Evolutionary conservation across 2,797 vertebrate genomes (phyloP).

Genomic region (Dallia pectoralis): DNA sequence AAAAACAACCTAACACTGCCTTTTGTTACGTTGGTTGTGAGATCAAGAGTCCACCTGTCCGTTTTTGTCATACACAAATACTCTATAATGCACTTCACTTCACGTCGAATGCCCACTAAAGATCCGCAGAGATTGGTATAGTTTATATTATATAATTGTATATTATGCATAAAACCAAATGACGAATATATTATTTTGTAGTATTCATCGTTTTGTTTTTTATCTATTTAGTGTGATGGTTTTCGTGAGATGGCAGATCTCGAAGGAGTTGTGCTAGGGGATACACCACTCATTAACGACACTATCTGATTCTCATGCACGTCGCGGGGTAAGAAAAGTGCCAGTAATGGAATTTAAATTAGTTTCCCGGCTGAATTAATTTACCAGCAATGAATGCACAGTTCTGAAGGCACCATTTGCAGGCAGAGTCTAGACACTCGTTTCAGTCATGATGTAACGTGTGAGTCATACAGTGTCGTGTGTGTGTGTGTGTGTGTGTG

Average conservation of each 20-base stretch:
- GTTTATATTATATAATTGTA: too few relatives aligned
- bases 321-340: conserved; percentile 14
- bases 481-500: too few relatives aligned
- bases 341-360: conserved; percentile 24
- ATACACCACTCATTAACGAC: conserved; percentile 8
- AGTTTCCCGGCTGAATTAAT: conserved; percentile 21
- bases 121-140: not conserved
- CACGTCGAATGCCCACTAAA: not conserved
- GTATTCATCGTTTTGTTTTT: not conserved
- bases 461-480: not conserved
- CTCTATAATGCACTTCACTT: not conserved
- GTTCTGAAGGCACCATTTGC: not conserved
- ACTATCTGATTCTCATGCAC: conserved; percentile 4
- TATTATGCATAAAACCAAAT: not conserved
- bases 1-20: not conserved
- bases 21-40: not conserved
- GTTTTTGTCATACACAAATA: too few relatives aligned
- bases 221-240: conserved; percentile 1
- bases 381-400: conserved; percentile 14
- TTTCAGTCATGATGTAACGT: not conserved
- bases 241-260: not conserved
- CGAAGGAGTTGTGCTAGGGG: not conserved
- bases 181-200: not conserved
- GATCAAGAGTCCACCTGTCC: too few relatives aligned
- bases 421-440: not conserved